Evolutionary conservation across 1,140 invertebrate species (phyloP).

Genomic region (Ceratina calcarata): DNA sequence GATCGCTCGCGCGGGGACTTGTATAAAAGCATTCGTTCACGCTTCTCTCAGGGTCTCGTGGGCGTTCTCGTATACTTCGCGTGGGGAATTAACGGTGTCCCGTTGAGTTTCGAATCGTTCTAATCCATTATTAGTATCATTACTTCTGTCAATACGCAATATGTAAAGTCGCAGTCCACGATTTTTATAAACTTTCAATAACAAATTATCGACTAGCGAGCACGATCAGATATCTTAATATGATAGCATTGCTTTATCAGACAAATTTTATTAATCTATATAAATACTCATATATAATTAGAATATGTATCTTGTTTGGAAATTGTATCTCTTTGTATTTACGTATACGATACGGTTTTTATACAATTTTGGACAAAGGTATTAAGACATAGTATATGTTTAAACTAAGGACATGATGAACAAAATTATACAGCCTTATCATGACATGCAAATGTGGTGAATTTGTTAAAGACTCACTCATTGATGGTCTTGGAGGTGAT

Average conservation of each 20-base stretch:
- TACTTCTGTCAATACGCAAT: not conserved
- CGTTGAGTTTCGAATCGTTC: slow-evolving; percentile 8
- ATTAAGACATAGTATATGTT: not conserved
- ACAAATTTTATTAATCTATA: not conserved
- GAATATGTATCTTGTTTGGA: not conserved
- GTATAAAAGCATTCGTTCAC: slow-evolving; percentile 46
- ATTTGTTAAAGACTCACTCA: slow-evolving; percentile 66
- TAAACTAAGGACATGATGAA: not conserved
- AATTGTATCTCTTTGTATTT: not conserved
- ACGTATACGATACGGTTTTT: not conserved
- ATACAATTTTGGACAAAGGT: not conserved
- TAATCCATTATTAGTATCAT: slow-evolving; percentile 15
- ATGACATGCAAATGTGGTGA: slow-evolving; percentile 2
- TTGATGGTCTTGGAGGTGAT: slow-evolving; percentile 78
- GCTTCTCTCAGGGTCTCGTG: slow-evolving; percentile 51
- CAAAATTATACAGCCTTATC: not conserved
- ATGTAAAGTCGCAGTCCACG: not conserved
- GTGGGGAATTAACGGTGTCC: slow-evolving; percentile 39
- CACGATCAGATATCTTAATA: not conserved
- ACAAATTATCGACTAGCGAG: too few species aligned
- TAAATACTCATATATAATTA: not conserved
- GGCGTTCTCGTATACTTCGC: slow-evolving; percentile 51
- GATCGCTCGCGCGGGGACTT: slow-evolving; percentile 27
- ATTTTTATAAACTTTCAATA: not conserved
- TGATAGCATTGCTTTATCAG: not conserved